Percentiles rank a stretch among this genome's conserved stretches.
These are phyloP conservation scores for Zaprionus africanus DNA, from an alignment of 1,140 invertebrate species.

Conservation along the genomic window DNA sequence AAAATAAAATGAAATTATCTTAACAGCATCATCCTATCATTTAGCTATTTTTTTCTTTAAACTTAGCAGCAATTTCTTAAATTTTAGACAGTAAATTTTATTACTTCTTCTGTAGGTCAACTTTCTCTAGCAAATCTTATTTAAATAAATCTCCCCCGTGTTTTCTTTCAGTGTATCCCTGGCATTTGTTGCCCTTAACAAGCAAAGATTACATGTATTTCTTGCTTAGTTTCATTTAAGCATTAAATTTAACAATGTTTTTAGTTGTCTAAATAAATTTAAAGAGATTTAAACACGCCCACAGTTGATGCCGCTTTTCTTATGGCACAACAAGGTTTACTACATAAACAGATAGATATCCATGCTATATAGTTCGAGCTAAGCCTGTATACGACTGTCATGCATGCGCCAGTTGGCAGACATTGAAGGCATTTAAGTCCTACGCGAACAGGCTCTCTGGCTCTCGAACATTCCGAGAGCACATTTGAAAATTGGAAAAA, in stretches of 20 bases:
- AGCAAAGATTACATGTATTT: not conserved
- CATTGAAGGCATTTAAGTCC: constrained; percentile 50
- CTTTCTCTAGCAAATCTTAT: not conserved
- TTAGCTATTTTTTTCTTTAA: too few relatives aligned
- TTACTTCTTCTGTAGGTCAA: too few relatives aligned
- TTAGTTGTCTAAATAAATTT: constrained; percentile 1
- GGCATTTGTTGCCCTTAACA: not conserved
- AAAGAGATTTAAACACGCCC: not conserved
- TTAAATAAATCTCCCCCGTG: not conserved
- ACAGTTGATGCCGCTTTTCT: not conserved
- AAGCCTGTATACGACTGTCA: constrained; percentile 8
- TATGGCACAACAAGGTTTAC: not conserved
- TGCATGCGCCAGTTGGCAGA: constrained; percentile 9
- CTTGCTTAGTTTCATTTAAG: not conserved
- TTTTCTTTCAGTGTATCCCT: not conserved
- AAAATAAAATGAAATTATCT: too few relatives aligned
- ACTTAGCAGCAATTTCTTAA: too few relatives aligned
- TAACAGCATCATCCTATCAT: too few relatives aligned
- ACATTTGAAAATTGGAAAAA: constrained; percentile 69
- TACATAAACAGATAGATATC: not conserved
- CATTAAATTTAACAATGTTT: not conserved
- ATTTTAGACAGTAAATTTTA: too few relatives aligned
- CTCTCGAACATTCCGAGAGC: constrained; percentile 20
- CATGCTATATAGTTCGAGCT: not conserved
- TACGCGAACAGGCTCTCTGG: not conserved